Evolutionary conservation across 1,140 invertebrate species (phyloP).

Genomic region (Drosophila azteca): DNA sequence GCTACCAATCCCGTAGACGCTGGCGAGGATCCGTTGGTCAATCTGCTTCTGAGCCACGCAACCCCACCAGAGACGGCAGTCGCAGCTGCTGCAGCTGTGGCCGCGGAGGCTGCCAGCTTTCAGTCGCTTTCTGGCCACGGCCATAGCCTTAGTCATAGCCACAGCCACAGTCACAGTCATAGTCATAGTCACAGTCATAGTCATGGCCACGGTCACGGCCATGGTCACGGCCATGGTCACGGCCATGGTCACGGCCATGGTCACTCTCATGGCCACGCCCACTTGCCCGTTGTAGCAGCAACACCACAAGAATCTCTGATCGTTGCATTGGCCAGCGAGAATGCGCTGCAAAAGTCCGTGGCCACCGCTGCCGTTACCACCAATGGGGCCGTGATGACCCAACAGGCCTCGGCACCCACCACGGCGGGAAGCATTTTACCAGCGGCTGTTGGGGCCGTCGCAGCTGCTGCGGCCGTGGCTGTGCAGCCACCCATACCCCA

Average conservation of each 20-base stretch:
- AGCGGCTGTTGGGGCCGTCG: conserved; percentile 61
- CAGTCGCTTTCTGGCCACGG: conserved; percentile 45
- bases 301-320: conserved; percentile 83
- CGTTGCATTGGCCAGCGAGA: conserved; percentile 77
- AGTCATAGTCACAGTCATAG: background rate
- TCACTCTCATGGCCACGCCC: conserved; percentile 17
- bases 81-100: conserved; percentile 48
- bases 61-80: conserved; percentile 45
- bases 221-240: conserved; percentile 3
- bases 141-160: conserved; percentile 26
- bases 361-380: conserved; percentile 79
- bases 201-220: conserved; percentile 12
- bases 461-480: conserved; percentile 69
- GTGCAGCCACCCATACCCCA: conserved; percentile 86
- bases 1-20: conserved; percentile 30
- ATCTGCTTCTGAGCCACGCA: conserved; percentile 52
- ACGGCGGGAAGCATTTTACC: conserved; percentile 63
- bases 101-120: conserved; percentile 58
- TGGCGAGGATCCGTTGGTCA: conserved; percentile 52
- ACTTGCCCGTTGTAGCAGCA: conserved; percentile 69
- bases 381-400: conserved; percentile 78
- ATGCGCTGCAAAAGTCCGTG: conserved; percentile 77
- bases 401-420: conserved; percentile 69
- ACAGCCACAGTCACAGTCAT: conserved; percentile 1
- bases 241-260: conserved; percentile 26